A percentile compares a stretch with the other conserved stretches of the same genome.
phyloP scores from a whole-genome alignment of 1,140 invertebrate species.

The Hetaerina americana region DNA sequence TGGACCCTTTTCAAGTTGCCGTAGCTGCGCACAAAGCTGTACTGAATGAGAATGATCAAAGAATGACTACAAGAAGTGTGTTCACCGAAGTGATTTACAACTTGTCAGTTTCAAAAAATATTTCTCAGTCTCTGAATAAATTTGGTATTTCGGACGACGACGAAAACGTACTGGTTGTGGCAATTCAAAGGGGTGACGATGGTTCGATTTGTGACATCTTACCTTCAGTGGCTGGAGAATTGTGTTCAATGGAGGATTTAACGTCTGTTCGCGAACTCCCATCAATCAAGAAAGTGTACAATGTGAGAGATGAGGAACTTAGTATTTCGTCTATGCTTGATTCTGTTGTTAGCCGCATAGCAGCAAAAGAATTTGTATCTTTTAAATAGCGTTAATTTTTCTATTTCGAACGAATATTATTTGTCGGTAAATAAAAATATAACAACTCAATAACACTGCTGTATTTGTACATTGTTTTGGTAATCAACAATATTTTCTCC shows the following conservation, averaged over 20 bases:
- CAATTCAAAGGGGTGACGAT: slow-evolving; percentile 32
- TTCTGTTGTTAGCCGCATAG: slow-evolving; percentile 44
- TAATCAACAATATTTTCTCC: background rate
- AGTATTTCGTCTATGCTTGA: slow-evolving; percentile 33
- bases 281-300: slow-evolving; percentile 40
- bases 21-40: slow-evolving; percentile 55
- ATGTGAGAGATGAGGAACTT: slow-evolving; percentile 35
- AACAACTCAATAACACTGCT: background rate
- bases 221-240: slow-evolving; percentile 34
- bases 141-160: slow-evolving; percentile 47
- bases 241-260: slow-evolving; percentile 30
- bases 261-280: slow-evolving; percentile 29
- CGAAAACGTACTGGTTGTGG: slow-evolving; percentile 37
- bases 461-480: background rate
- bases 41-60: slow-evolving; percentile 31
- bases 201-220: slow-evolving; percentile 25
- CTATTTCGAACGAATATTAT: background rate
- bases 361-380: slow-evolving; percentile 33
- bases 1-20: slow-evolving; percentile 48
- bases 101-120: slow-evolving; percentile 53
- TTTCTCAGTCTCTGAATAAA: slow-evolving; percentile 44
- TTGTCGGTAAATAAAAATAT: background rate
- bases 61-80: slow-evolving; percentile 43
- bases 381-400: background rate
- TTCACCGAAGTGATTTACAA: slow-evolving; percentile 54